These are phyloP conservation scores for Solea senegalensis DNA, from an alignment of 2,113 vertebrate species.

Conservation along the genomic window DNA sequence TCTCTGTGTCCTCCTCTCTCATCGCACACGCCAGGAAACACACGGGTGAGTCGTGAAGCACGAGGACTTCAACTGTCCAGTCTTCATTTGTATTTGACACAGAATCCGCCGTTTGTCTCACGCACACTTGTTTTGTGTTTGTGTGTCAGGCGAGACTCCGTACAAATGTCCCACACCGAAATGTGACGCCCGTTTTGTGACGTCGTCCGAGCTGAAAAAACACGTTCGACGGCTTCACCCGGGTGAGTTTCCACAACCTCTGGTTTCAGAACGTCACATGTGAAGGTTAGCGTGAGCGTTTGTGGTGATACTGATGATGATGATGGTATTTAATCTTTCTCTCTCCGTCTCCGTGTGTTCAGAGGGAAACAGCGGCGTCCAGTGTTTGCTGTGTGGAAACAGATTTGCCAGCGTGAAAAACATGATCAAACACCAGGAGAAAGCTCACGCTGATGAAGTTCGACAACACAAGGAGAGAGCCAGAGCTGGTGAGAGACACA, in stretches of 20 bases:
- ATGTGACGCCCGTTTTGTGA: conserved; percentile 81
- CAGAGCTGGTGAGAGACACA: conserved; percentile 58
- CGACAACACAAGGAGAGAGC: conserved; percentile 91
- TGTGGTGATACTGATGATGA: too few relatives aligned
- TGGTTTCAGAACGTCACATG: too few relatives aligned
- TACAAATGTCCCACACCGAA: conserved; percentile 67
- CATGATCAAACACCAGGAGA: conserved; percentile 95
- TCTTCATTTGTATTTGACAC: too few relatives aligned
- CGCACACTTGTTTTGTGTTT: not conserved
- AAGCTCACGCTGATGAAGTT: conserved; percentile 89
- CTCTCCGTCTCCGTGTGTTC: conserved; percentile 32
- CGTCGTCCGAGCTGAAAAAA: conserved; percentile 95
- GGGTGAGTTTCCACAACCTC: conserved; percentile 74
- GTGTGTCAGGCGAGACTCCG: conserved; percentile 77
- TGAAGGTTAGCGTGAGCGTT: too few relatives aligned
- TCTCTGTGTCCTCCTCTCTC: conserved; percentile 97
- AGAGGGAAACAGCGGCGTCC: conserved; percentile 92
- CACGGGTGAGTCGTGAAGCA: conserved; percentile 81
- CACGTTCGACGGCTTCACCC: conserved; percentile 94
- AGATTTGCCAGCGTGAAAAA: conserved; percentile 95
- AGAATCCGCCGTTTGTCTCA: too few relatives aligned
- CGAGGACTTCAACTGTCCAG: too few relatives aligned
- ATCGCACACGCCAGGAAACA: conserved; percentile 96
- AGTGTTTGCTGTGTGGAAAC: conserved; percentile 96
- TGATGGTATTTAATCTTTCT: not conserved